These are phyloP conservation scores for Turdus rufiventris DNA, from an alignment of 2,113 vertebrate genomes.

Conservation along the genomic window DNA sequence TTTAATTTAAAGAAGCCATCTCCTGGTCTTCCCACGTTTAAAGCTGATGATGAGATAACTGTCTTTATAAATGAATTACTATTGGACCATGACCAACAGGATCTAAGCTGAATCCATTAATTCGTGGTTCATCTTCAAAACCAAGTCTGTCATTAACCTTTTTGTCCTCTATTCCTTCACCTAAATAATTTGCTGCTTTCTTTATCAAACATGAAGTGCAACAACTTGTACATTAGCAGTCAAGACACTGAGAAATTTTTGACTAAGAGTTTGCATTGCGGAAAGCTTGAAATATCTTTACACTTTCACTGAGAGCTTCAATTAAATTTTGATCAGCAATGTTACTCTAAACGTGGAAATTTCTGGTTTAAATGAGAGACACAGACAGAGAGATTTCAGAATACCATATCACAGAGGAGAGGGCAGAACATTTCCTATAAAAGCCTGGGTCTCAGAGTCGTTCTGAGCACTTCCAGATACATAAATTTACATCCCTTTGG, in stretches of 20 bases:
- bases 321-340: background rate
- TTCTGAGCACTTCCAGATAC: background rate
- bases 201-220: slow-evolving; percentile 23
- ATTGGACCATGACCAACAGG: background rate
- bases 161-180: background rate
- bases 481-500: background rate
- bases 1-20: slow-evolving; percentile 37
- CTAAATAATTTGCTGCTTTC: background rate
- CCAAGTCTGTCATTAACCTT: slow-evolving; percentile 48
- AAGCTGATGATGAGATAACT: slow-evolving; percentile 35
- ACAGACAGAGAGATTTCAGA: background rate
- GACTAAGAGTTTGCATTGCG: background rate
- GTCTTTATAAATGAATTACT: slow-evolving; percentile 46
- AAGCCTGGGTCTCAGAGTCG: background rate
- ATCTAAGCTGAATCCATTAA: slow-evolving; percentile 28
- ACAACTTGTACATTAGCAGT: background rate
- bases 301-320: background rate
- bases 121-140: slow-evolving; percentile 39
- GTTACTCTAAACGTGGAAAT: background rate
- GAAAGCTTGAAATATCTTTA: background rate
- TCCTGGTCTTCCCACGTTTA: slow-evolving; percentile 10
- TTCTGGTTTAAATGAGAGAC: background rate
- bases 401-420: background rate
- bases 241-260: background rate
- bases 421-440: background rate